A percentile compares a stretch with the other conserved stretches of the same genome.
Evolutionary conservation across 1,140 invertebrate species (phyloP).

Genomic region (Antheraea pernyi): DNA sequence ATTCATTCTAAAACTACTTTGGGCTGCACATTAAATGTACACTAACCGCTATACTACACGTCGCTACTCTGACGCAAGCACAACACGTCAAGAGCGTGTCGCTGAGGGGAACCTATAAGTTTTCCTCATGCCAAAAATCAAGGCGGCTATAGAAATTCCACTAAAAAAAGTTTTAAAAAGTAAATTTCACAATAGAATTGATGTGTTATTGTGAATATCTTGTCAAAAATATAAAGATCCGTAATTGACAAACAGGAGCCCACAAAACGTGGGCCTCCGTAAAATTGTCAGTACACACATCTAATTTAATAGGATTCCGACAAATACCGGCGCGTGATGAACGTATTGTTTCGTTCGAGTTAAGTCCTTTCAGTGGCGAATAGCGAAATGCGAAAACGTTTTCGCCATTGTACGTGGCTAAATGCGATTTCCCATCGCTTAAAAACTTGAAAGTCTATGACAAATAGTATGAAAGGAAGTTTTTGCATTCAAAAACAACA

Average conservation of each 20-base stretch:
- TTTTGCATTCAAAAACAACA: not conserved
- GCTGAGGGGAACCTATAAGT: no score
- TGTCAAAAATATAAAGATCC: not conserved
- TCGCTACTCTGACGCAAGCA: not conserved
- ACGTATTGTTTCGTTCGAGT: conserved; percentile 24
- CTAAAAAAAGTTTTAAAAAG: not conserved
- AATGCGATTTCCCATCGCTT: conserved; percentile 21
- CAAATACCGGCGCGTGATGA: conserved; percentile 23
- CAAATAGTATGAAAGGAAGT: conserved; percentile 8
- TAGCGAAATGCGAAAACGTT: conserved; percentile 20
- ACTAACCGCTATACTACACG: not conserved
- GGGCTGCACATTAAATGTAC: no score
- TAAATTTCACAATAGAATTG: not conserved
- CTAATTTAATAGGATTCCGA: conserved; percentile 25
- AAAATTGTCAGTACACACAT: conserved; percentile 7
- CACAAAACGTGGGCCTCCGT: not conserved
- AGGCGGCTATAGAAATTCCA: no score
- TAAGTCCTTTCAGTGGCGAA: conserved; percentile 1
- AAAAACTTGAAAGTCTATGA: conserved; percentile 4
- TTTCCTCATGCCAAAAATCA: no score
- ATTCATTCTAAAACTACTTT: no score
- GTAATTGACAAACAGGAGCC: not conserved
- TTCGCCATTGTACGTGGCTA: conserved; percentile 16
- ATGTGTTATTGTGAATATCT: not conserved
- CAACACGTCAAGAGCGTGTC: no score